Evolutionary conservation across 2,797 vertebrate species (phyloP).

Genomic region (Propithecus deckenii): DNA sequence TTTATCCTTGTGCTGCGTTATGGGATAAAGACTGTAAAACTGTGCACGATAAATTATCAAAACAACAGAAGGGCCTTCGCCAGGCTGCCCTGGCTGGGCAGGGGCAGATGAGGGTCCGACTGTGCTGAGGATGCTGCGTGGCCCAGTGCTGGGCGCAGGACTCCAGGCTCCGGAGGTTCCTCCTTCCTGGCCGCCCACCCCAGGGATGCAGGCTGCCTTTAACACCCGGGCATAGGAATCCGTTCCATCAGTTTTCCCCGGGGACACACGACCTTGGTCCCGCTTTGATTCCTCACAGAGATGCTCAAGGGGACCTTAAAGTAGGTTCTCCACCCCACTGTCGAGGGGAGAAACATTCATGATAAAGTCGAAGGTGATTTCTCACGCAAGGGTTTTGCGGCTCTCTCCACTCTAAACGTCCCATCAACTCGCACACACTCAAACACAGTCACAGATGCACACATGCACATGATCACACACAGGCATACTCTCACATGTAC

Average conservation of each 20-base stretch:
- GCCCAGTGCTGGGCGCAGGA: neutral
- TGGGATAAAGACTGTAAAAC: neutral
- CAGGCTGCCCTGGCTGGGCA: rapidly evolving
- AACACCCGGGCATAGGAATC: neutral
- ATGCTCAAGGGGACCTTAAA: too few relatives aligned
- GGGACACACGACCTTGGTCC: rapidly evolving
- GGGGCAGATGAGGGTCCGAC: neutral
- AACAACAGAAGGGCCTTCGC: neutral
- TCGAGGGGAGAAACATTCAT: neutral
- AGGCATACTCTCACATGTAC: neutral
- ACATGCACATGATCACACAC: neutral
- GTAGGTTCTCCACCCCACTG: neutral
- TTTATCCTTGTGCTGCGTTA: neutral
- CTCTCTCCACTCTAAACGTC: neutral
- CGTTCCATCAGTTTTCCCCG: neutral
- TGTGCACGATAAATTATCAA: neutral
- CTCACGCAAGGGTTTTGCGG: neutral
- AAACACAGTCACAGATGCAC: neutral
- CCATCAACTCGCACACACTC: too few relatives aligned
- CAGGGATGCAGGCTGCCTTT: neutral
- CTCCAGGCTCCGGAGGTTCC: rapidly evolving
- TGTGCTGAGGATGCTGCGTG: neutral
- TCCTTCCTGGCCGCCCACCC: neutral
- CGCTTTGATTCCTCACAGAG: neutral
- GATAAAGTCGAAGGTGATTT: neutral